Evolutionary conservation across 2,888 invertebrate species (phyloP), one percentile per base, ranked within the genome.

Genomic region (Dryococelus australis): DNA sequence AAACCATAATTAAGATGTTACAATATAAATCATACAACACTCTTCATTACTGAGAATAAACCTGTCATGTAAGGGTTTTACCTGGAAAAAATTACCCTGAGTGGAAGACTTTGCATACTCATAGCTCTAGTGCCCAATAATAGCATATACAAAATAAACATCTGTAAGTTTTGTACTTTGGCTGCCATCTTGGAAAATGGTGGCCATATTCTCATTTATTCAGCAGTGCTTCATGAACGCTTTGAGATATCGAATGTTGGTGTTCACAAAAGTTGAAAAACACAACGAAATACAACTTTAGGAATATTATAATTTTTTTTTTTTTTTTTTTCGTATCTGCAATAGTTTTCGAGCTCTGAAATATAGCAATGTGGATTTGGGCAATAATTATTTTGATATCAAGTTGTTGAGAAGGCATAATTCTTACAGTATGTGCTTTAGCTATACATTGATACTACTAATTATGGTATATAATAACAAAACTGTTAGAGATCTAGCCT

Each of bases 131-230:
- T 79, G 27, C 79, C 79, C 24, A 79, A 9, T 79, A 79, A 79
- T 79, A 79, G 16, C 79, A 79, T 79, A 79, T 16, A 79, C n/a
- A 79, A 79, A 79, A 16, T 79, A 8, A 8, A 79, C 24, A 8
- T 79, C 27, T 79, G 79, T 79, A 79, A 24, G 16, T 79, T 8
- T 27, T 79, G 8, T 79, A 27, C 24, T 79, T n/a, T n/a, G n/a
- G n/a, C n/a, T n/a, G n/a, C n/a, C n/a, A 65, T 65, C 65, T 65
- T 65, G 20, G 65, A 65, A 65, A 65, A 65, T 65, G 65, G 79
- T 16, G 8, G 79, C 24, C 6, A 16, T 26, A 10, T 79, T 79
- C 27, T 27, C 6, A 8, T 79, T 79, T 79, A 9, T 79, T 79
- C 20, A 27, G 9, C 79, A 8, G n/a, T 79, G 16, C 16, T 79